Conservation (phyloP, 2,113 vertebrate genomes). For the Neoarius graeffei region DNA sequence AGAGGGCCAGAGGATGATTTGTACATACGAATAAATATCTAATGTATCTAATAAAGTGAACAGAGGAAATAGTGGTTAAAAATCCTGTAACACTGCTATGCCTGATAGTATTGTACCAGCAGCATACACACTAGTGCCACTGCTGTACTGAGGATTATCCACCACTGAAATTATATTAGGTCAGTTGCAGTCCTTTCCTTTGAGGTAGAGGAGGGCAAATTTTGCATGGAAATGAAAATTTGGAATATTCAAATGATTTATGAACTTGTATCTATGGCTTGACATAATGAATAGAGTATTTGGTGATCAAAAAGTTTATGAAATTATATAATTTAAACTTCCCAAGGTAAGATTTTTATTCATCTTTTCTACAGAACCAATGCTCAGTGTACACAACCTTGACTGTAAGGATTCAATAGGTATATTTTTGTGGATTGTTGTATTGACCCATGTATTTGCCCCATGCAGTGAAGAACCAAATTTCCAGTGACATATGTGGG, state of each 20-base stretch:
- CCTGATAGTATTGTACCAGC: background rate
- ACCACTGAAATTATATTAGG: background rate
- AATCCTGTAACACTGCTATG: background rate
- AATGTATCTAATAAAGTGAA: too few species aligned
- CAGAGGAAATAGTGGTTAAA: background rate
- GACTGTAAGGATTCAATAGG: background rate
- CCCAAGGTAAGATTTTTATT: background rate
- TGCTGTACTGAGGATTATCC: background rate
- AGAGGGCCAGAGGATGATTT: too few species aligned
- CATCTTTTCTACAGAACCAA: background rate
- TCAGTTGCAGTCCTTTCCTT: background rate
- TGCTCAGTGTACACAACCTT: background rate
- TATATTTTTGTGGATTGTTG: background rate
- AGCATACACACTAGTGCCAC: background rate
- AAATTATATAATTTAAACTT: background rate
- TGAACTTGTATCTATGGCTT: background rate
- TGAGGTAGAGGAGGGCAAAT: background rate
- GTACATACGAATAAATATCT: too few species aligned
- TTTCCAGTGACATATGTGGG: background rate
- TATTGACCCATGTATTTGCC: background rate
- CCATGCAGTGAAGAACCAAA: background rate
- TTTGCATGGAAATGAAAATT: background rate
- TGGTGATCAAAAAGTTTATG: background rate
- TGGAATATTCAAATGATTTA: background rate
- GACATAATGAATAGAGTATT: background rate